These are phyloP conservation scores for Dryomyza anilis DNA, from an alignment of 2,888 invertebrate genomes.

Conservation along the genomic window DNA sequence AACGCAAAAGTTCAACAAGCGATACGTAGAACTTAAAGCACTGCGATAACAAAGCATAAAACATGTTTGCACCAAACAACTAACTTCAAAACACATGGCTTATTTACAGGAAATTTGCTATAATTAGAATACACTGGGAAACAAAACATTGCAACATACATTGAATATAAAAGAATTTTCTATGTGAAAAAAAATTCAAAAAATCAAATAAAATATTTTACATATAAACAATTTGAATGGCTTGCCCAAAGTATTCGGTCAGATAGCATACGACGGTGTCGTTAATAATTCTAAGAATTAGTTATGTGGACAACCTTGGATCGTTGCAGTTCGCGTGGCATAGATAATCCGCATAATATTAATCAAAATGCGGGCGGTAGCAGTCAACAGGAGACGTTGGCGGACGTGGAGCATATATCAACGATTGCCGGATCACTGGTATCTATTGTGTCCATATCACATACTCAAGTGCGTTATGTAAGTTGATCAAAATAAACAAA, in stretches of 20 bases:
- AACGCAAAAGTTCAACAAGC: background rate
- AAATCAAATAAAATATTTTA: no score
- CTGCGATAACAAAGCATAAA: background rate
- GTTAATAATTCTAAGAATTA: constrained; percentile 15
- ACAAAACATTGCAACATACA: no score
- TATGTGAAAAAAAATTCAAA: background rate
- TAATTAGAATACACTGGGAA: no score
- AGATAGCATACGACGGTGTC: constrained; percentile 37
- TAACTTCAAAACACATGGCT: no score
- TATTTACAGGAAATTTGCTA: no score
- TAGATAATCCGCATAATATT: constrained; percentile 47
- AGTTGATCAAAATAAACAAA: no score
- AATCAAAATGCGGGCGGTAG: constrained; percentile 47
- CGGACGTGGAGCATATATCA: constrained; percentile 70
- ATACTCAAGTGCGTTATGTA: constrained; percentile 61
- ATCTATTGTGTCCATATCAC: constrained; percentile 67
- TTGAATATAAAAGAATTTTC: no score
- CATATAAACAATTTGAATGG: constrained; percentile 22
- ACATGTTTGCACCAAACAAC: background rate
- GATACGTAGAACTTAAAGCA: background rate
- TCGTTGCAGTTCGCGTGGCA: constrained; percentile 55
- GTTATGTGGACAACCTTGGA: constrained; percentile 46
- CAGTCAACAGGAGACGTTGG: constrained; percentile 67
- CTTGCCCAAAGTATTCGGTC: background rate
- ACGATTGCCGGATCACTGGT: constrained; percentile 74